Percentiles rank a stretch among this genome's conserved stretches.
These are phyloP conservation scores for Zaprionus africanus DNA, from an alignment of 1,140 invertebrate genomes.

Conservation along the genomic window DNA sequence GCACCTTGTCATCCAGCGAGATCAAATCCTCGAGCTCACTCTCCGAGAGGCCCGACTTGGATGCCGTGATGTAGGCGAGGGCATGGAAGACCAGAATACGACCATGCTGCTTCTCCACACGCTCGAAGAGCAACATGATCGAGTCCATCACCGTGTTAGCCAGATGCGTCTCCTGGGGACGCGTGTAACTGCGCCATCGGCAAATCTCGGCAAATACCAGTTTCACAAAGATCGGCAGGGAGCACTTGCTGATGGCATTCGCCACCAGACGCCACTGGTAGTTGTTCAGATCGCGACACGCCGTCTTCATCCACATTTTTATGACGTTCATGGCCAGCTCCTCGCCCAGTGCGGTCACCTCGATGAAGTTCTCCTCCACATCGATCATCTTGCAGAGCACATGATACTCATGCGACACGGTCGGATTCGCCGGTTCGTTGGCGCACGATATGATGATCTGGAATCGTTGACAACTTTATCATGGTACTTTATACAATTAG, in stretches of 20 bases:
- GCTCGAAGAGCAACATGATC: conserved; percentile 98
- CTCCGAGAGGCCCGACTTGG: conserved; percentile 96
- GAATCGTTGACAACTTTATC: conserved; percentile 50
- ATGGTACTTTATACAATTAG: not conserved
- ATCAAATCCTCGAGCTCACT: conserved; percentile 97
- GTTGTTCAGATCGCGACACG: conserved; percentile 93
- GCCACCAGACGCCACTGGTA: conserved; percentile 98
- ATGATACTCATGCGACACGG: conserved; percentile 94
- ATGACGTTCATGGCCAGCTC: conserved; percentile 97
- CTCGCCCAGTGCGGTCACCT: conserved; percentile 95
- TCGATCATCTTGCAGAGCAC: conserved; percentile 95
- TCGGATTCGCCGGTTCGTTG: conserved; percentile 93
- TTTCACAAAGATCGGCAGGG: conserved; percentile 98
- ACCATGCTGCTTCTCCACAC: conserved; percentile 97
- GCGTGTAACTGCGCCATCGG: conserved; percentile 98
- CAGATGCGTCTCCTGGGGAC: conserved; percentile 95
- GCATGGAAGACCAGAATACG: conserved; percentile 96
- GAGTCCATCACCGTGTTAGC: conserved; percentile 98
- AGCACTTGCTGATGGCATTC: conserved; percentile 96
- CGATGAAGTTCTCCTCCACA: conserved; percentile 95
- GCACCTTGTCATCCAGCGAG: conserved; percentile 95
- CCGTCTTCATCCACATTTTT: conserved; percentile 97
- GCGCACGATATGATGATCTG: conserved; percentile 96
- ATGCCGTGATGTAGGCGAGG: conserved; percentile 96
- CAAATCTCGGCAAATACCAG: conserved; percentile 98